Conservation (phyloP, 2,888 invertebrate genomes). For the Theretra japonica region DNA sequence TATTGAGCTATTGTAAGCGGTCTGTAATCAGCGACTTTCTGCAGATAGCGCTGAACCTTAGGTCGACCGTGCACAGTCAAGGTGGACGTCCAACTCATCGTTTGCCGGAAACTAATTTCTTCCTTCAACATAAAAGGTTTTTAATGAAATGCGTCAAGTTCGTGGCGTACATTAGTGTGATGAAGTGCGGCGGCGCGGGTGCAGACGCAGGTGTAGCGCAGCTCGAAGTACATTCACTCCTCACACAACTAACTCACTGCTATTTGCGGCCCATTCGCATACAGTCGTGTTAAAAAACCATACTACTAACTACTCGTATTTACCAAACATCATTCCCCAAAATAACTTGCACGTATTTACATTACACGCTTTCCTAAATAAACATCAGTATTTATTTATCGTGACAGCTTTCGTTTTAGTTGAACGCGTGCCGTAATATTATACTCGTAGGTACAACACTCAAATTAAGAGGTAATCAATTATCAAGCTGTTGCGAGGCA, state of each 20-base stretch:
- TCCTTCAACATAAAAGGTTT: too few species aligned
- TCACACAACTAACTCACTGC: background rate
- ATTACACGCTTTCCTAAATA: background rate
- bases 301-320: constrained; percentile 17
- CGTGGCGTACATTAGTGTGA: too few species aligned
- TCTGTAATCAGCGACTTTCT: too few species aligned
- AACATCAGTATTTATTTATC: too few species aligned
- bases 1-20: too few species aligned
- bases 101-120: too few species aligned
- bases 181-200: too few species aligned
- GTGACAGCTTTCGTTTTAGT: background rate
- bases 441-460: background rate
- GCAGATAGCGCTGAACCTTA: too few species aligned
- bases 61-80: too few species aligned
- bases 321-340: constrained; percentile 14
- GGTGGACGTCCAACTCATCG: too few species aligned
- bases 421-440: background rate
- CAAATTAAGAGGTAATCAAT: background rate
- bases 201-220: background rate
- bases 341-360: constrained; percentile 8
- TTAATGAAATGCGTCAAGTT: too few species aligned
- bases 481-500: background rate
- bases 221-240: background rate
- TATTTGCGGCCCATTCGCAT: background rate
- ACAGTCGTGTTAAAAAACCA: constrained; percentile 8